phyloP scores from a whole-genome alignment of 2,113 vertebrate species.

The Serinus canaria region DNA sequence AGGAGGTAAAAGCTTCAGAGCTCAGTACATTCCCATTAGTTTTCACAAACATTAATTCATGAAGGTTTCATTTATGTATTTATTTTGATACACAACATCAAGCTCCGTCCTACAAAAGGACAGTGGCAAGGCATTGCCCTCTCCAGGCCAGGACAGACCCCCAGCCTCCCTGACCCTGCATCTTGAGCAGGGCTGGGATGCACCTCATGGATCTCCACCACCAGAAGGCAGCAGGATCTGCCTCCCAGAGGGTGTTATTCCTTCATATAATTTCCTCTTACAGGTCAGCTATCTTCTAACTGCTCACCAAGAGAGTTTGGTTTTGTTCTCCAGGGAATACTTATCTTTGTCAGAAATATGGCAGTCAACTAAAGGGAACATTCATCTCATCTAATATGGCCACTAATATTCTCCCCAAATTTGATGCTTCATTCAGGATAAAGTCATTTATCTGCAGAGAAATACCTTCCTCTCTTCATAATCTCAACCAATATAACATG shows the following conservation, averaged over 20 bases:
- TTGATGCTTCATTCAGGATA: not conserved
- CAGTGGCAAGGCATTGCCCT: not conserved
- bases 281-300: not conserved
- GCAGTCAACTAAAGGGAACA: not conserved
- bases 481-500: not conserved
- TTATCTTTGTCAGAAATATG: not conserved
- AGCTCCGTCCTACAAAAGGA: not conserved
- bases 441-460: not conserved
- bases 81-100: not conserved
- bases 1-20: not conserved
- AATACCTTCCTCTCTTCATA: not conserved
- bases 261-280: rapidly evolving
- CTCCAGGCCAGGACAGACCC: rapidly evolving
- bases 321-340: not conserved
- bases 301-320: not conserved
- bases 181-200: not conserved
- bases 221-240: not conserved
- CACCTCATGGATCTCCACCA: not conserved
- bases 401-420: not conserved
- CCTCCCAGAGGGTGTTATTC: not conserved
- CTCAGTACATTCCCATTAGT: not conserved
- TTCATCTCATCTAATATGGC: not conserved
- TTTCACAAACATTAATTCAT: not conserved
- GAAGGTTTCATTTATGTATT: not conserved
- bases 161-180: too few species aligned